phyloP scores from a whole-genome alignment of 2,888 invertebrate species.

The Diplazon laetatorius region DNA sequence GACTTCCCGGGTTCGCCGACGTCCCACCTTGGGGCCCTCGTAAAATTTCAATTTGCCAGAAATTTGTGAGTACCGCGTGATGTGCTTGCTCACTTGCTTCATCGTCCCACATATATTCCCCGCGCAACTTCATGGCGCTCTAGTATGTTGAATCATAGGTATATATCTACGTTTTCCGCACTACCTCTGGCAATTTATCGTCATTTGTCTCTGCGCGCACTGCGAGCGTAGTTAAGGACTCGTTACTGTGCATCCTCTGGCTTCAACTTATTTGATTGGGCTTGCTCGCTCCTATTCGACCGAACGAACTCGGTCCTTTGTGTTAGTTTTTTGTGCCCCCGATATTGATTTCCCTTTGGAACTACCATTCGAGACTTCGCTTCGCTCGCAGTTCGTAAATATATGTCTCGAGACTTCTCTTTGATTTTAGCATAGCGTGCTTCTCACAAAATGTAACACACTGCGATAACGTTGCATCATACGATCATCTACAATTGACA shows the following conservation, averaged over 20 bases:
- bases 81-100: conserved; percentile 15
- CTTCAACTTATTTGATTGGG: conserved; percentile 26
- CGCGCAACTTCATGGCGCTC: conserved; percentile 29
- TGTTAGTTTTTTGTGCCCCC: neutral
- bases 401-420: no score
- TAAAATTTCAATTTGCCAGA: conserved; percentile 64
- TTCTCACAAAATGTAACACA: no score
- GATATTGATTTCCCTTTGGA: no score
- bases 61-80: conserved; percentile 50
- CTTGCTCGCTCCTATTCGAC: conserved; percentile 1
- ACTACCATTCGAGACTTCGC: no score
- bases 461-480: no score
- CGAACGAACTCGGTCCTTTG: neutral
- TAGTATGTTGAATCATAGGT: conserved; percentile 23
- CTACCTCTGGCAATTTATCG: conserved; percentile 23
- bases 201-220: conserved; percentile 32
- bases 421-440: no score
- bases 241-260: conserved; percentile 35
- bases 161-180: conserved; percentile 38
- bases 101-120: conserved; percentile 11
- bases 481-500: no score
- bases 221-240: conserved; percentile 36
- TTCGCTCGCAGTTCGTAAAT: no score
- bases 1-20: conserved; percentile 34
- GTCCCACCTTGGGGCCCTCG: conserved; percentile 56